Conservation (phyloP, 2,113 vertebrate species). For the Ochotona curzoniae region DNA sequence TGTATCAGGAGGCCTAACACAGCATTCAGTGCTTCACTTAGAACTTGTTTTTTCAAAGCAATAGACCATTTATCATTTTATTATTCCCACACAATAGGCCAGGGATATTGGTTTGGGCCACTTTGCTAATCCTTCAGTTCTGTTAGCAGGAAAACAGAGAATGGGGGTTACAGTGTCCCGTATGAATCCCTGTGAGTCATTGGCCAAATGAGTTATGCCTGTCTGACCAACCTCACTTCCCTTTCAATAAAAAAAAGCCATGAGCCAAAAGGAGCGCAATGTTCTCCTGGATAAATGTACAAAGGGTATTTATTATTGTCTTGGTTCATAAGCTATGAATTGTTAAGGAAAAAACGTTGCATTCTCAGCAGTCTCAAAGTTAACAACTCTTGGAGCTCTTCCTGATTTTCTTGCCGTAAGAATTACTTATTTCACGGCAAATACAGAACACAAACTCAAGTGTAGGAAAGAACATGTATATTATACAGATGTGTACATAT, state of each 20-base stretch:
- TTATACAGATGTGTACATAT: background rate
- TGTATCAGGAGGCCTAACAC: conserved; percentile 34
- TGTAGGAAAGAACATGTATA: background rate
- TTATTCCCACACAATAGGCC: background rate
- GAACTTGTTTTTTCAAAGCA: background rate
- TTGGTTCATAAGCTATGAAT: background rate
- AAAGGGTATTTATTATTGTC: background rate
- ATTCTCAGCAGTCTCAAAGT: background rate
- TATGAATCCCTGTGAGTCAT: background rate
- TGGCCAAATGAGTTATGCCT: background rate
- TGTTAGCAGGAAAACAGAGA: conserved; percentile 11
- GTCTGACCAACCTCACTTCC: conserved; percentile 13
- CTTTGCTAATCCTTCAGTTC: conserved; percentile 22
- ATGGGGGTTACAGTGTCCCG: background rate
- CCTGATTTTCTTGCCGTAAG: conserved; percentile 16
- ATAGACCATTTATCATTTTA: background rate
- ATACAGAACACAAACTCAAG: background rate
- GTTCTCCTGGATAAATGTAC: background rate
- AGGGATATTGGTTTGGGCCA: background rate
- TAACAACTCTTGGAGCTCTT: background rate
- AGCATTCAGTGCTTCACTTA: background rate
- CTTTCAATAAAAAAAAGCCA: background rate
- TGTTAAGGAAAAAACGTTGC: background rate
- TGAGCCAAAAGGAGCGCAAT: background rate
- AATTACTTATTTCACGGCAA: conserved; percentile 45